Base-by-base conservation (phyloP, 1,140 invertebrate species). In the Zaprionus inermis region DNA sequence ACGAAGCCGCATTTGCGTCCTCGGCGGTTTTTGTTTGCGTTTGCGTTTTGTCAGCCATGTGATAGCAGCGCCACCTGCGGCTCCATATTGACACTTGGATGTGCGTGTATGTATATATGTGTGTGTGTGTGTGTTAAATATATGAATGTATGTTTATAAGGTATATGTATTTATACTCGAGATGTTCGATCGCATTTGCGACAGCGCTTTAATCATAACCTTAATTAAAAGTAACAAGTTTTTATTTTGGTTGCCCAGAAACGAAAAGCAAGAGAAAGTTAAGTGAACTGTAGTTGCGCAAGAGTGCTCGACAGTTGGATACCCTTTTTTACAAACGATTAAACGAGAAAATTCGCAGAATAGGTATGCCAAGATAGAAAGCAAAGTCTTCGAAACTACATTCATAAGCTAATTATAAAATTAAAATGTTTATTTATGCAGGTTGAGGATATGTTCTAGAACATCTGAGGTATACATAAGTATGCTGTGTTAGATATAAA, bases 21-120 rank as follows among this genome's bases (percentile, higher is more conserved):
- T 54, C 61, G 38, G 68, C 75, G 82, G 83, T 81, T 85, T 86
- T 34, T 85, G 83, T 85, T 85, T 88, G 76, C 82, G 76, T 86
- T 85, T 86, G 72, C 83, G 79, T 85, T 86, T 85, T 88, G 83
- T 82, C 79, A 82, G 82, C 65, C 72, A 67, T 69, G 67, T 86
- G 82, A 86, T 82, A 85, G 81, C 81, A 60, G 68, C 76, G 68
- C 76, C 82, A 85, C 83, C 79, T 85, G 82, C 83, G 82, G 82
- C 82, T 79, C 66, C 78, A 81, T 86, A 85, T 85, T 85, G 82
- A 86, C 81, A 85, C 81, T 81, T 30, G 7, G 38, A 9, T 41
- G 12, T 46, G 4, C 32, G 28, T 57, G 18, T 34, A 9, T 38
- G 1, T 30, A 28, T 18, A 4, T 49, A 0, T 44, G 5, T 78